Base-by-base conservation (phyloP, 2,888 invertebrate species). In the Eristalis intricaria region DNA sequence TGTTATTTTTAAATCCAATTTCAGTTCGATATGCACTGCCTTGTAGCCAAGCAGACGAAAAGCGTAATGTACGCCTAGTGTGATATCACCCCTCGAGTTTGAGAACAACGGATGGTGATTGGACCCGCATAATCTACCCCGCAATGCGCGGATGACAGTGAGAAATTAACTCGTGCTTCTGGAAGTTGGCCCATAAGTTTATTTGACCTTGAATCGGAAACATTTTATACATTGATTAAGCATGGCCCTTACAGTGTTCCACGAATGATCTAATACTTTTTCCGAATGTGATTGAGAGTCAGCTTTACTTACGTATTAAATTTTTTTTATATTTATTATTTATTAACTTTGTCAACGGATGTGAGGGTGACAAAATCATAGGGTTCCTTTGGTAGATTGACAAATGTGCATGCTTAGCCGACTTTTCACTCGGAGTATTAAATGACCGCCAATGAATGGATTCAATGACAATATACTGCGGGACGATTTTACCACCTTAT, bases 281-380 rank as follows among this genome's bases (percentile, higher is more conserved):
- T 61, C 10, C 22, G 15, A 61, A 26, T 61, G 8, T 26, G 22
- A 61, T 61, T 11, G 8, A 22, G 22, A 0, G 15, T 61, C 61
- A 11, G 61, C 22, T 61, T 61, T 26, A 61, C 61, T 61, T 11
- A 4, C 3, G 0, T 0, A 4, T 43, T 0, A 13, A 43, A 15
- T 3, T 4, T 93, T 8, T 26, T 26, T 60, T 1, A 11, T 11
- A 11, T 13, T 60, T 22, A 23, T 60, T 23, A 13, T 26, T 26
- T 4, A 60, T 60, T 26, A 60, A 60, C 13, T 13, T 60, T 23
- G 60, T 60, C 3, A 60, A 11, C 3, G 1, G 4, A 60, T 23
- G 2, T 23, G 60, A 60, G n/a, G 22, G 22, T 10, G 23, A 23
- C 26, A 60, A 43, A 43, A 43, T 43, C 43, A 43, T 43, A n/a